Evolutionary conservation across 1,140 invertebrate genomes (phyloP), one percentile per base, ranked within the genome.

Genomic region (Drosophila chauvacae): DNA sequence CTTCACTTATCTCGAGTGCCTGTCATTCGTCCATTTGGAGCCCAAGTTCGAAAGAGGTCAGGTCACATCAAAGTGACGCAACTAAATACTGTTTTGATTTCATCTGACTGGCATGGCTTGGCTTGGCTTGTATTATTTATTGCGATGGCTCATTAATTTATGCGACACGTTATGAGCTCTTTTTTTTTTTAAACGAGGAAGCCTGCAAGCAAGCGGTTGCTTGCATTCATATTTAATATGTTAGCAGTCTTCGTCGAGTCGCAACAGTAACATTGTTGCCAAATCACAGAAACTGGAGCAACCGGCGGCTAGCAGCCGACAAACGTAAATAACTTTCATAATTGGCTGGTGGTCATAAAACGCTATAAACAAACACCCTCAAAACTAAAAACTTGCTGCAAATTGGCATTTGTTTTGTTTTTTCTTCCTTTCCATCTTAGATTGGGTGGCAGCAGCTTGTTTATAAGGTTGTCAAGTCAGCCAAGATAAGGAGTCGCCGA

Each of bases 71-170:
- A 18, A 37, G 11, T 77, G 72, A 77, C 63, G 74, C 56, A 77
- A 77, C 33, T 20, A 23, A 56, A 50, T 68, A 50, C 35, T 69
- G 45, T 42, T 50, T 77, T 56, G 35, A 60, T 55, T 42, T 57
- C 45, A 26, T 42, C 71, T 50, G 3, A 3, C 26, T 28, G 28
- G 14, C n/a, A 5, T 18, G 7, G n/a, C 50, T 30, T 30, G 18
- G 63, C 20, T 70, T 37, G 18, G 63, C 20, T 70, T 37, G 33
- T 26, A 35, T 42, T 77, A 75, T 75, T 76, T 76, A 59, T 58
- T 77, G 59, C 60, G 18, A 77, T 69, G 48, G 44, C 56, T 69
- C 76, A 68, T 69, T 77, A 77, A 69, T 77, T 77, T 77, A 77
- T 77, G 51, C 74, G 63, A 69, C 74, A 77, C 30, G 57, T 68